These are phyloP conservation scores for Acanthornis magna DNA, from an alignment of 2,797 vertebrate genomes.

Conservation along the genomic window DNA sequence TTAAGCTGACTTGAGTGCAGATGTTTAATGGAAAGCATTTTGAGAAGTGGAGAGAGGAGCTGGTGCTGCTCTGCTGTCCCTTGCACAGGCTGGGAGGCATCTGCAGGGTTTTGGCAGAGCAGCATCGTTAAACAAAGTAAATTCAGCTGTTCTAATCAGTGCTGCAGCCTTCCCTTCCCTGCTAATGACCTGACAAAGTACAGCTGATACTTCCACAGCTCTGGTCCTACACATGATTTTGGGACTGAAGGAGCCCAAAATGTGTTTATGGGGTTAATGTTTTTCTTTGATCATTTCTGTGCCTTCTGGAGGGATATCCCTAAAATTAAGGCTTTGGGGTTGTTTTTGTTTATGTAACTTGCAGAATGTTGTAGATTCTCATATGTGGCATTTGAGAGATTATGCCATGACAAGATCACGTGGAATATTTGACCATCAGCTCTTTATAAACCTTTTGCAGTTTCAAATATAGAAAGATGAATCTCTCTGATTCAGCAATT, in stretches of 20 bases:
- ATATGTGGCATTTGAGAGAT: not conserved
- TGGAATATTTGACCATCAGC: not conserved
- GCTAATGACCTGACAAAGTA: too few species aligned
- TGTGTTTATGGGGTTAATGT: not conserved
- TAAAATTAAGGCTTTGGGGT: not conserved
- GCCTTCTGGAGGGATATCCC: not conserved
- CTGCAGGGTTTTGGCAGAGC: not conserved
- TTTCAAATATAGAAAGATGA: not conserved
- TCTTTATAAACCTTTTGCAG: not conserved
- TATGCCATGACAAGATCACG: not conserved
- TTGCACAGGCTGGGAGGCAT: not conserved
- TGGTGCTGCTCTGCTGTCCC: not conserved
- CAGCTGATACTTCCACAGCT: not conserved
- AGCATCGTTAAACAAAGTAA: rapidly evolving
- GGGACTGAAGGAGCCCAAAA: not conserved
- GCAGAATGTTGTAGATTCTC: not conserved
- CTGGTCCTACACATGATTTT: rapidly evolving
- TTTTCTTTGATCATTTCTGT: not conserved
- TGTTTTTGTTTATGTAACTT: not conserved
- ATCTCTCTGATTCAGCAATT: not conserved
- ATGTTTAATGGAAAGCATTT: not conserved
- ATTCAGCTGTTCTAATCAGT: not conserved
- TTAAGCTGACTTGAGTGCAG: not conserved
- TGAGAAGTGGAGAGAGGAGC: not conserved
- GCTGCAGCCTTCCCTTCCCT: not conserved